A percentile compares a stretch with the other conserved stretches of the same genome.
Evolutionary conservation across 2,113 vertebrate species (phyloP).

Genomic region (Semnornis frantzii): DNA sequence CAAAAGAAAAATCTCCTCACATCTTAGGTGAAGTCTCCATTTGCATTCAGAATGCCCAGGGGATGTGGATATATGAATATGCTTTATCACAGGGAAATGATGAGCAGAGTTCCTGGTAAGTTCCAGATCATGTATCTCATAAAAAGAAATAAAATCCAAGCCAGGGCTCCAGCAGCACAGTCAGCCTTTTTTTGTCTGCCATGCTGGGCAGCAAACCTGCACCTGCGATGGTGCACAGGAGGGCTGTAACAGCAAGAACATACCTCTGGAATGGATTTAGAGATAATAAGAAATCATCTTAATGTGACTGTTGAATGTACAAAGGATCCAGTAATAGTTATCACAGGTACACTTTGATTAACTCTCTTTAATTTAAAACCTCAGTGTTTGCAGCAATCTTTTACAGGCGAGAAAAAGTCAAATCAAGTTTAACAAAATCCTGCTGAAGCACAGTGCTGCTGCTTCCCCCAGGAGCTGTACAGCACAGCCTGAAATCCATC

Average conservation of each 20-base stretch:
- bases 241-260: conserved; percentile 38
- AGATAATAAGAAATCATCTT: conserved; percentile 63
- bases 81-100: background rate
- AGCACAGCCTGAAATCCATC: background rate
- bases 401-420: background rate
- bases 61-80: background rate
- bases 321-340: conserved; percentile 47
- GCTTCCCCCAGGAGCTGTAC: background rate
- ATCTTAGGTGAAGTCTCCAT: background rate
- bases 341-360: conserved; percentile 68
- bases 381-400: conserved; percentile 31
- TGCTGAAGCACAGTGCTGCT: background rate
- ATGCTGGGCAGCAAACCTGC: background rate
- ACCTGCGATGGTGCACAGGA: conserved; percentile 49
- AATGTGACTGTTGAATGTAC: conserved; percentile 52
- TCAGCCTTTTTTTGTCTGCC: background rate
- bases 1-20: conserved; percentile 2
- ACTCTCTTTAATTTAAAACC: conserved; percentile 69
- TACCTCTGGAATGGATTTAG: conserved; percentile 47
- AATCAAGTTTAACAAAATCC: background rate
- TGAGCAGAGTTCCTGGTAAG: background rate
- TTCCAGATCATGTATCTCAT: background rate
- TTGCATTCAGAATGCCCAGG: background rate
- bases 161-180: background rate
- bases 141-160: background rate